phyloP scores from a whole-genome alignment of 2,797 vertebrate species.

The Mareca strepera region DNA sequence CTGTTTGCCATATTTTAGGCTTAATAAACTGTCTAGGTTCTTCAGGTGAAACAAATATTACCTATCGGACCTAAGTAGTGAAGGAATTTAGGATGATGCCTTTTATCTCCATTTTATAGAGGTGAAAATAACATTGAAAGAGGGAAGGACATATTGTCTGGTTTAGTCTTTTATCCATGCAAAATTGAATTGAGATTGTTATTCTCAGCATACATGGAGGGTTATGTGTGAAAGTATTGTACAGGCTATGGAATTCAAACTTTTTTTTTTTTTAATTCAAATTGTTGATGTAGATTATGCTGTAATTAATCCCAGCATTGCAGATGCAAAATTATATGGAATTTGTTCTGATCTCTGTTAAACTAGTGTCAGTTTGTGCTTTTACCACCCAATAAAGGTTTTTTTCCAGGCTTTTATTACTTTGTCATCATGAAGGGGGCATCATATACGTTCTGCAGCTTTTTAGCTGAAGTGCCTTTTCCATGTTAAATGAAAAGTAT shows the following conservation, averaged over 20 bases:
- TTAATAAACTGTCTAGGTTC: neutral
- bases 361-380: neutral
- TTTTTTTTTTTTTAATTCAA: neutral
- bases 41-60: neutral
- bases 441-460: neutral
- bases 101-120: neutral
- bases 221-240: neutral
- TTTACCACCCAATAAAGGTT: neutral
- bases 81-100: neutral
- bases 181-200: neutral
- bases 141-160: neutral
- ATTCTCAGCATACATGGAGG: neutral
- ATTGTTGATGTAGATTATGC: neutral
- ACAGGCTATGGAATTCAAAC: neutral
- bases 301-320: neutral
- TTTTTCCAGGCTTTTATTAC: neutral
- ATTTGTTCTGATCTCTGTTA: neutral
- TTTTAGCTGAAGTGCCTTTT: neutral
- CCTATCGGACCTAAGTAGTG: neutral
- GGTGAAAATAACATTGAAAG: neutral
- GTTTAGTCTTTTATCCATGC: neutral
- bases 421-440: neutral
- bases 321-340: neutral
- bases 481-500: neutral
- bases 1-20: neutral